Evolutionary conservation across 1,140 invertebrate genomes (phyloP).

Genomic region (Drosophila micromelanica): DNA sequence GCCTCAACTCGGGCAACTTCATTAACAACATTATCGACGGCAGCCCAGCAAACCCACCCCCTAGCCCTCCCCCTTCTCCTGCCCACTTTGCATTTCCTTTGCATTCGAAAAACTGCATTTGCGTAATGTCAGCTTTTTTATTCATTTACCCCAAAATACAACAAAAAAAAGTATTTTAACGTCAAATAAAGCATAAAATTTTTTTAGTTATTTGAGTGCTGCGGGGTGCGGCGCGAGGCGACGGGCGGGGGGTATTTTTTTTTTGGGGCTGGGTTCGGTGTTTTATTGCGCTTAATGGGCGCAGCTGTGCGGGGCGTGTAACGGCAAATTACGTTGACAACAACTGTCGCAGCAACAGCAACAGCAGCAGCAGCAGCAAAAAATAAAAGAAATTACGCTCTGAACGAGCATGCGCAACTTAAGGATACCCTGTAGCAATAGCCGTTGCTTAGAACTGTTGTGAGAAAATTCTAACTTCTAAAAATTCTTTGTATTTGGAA

Average conservation of each 20-base stretch:
- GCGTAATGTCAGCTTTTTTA: not conserved
- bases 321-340: conserved; percentile 69
- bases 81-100: not conserved
- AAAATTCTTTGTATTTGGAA: too few species aligned
- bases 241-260: not conserved
- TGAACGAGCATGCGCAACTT: not conserved
- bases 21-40: conserved; percentile 66
- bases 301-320: conserved; percentile 47
- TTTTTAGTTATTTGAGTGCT: not conserved
- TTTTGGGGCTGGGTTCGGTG: conserved; percentile 10
- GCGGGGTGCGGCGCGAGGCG: too few species aligned
- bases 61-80: not conserved
- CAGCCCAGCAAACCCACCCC: not conserved
- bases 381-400: not conserved
- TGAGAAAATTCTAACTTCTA: too few species aligned
- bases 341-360: conserved; percentile 51
- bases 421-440: not conserved
- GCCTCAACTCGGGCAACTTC: conserved; percentile 49
- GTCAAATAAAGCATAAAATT: not conserved
- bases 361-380: too few species aligned
- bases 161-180: not conserved
- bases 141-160: not conserved
- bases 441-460: too few species aligned
- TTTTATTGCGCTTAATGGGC: conserved; percentile 47
- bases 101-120: conserved; percentile 20